Evolutionary conservation across 1,140 invertebrate species (phyloP).

Genomic region (Leptonema lineaticorne): DNA sequence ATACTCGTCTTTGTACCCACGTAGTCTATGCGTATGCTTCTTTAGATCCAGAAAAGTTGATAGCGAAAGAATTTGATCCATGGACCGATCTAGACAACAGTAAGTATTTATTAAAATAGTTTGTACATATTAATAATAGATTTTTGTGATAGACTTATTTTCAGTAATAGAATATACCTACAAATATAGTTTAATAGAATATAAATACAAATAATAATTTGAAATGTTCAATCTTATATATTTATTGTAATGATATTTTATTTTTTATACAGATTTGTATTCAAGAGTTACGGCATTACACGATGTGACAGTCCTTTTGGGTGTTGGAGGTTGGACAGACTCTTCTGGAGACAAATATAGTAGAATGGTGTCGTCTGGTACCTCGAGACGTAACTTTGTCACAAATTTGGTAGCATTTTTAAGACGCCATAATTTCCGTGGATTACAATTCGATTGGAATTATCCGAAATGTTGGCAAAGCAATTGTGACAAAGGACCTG

Average conservation of each 20-base stretch:
- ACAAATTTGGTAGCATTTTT: slow-evolving; percentile 68
- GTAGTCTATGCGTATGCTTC: slow-evolving; percentile 89
- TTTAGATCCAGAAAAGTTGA: slow-evolving; percentile 72
- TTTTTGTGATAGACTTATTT: too few relatives aligned
- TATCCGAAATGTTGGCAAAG: slow-evolving; percentile 91
- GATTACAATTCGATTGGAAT: slow-evolving; percentile 87
- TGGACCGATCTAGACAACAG: slow-evolving; percentile 85
- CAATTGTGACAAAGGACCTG: slow-evolving; percentile 78
- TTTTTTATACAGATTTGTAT: slow-evolving; percentile 63
- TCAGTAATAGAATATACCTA: too few relatives aligned
- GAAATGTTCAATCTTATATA: not conserved
- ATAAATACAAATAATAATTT: too few relatives aligned
- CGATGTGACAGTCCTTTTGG: slow-evolving; percentile 70
- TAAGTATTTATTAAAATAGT: slow-evolving; percentile 51
- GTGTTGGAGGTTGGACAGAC: slow-evolving; percentile 89
- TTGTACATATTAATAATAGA: slow-evolving; percentile 17
- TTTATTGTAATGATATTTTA: not conserved
- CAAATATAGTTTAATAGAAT: too few relatives aligned
- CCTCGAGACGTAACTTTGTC: slow-evolving; percentile 68
- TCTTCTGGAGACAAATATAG: slow-evolving; percentile 84
- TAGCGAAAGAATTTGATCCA: slow-evolving; percentile 77
- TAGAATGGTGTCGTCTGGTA: slow-evolving; percentile 65
- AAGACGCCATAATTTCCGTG: slow-evolving; percentile 72
- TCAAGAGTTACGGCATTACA: slow-evolving; percentile 64
- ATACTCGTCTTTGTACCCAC: slow-evolving; percentile 80